Evolutionary conservation across 2,113 vertebrate genomes (phyloP), one percentile per base, ranked within the genome.

Genomic region (Melanotaenia duboulayi): DNA sequence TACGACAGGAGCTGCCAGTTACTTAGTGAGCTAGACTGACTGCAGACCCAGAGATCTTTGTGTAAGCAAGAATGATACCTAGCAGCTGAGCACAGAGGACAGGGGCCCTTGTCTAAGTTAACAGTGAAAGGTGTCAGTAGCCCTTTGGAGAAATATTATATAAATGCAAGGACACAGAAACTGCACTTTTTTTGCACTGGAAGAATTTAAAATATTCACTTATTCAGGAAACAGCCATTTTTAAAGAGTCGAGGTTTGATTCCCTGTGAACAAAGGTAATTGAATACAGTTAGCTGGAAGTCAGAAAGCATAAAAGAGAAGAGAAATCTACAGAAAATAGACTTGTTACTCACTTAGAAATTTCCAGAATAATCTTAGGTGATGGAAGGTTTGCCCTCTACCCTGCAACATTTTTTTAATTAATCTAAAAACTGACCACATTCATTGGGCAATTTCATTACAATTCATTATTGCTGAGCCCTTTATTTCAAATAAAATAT

Each of bases 1-100:
- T 42, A 49, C 67, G 84, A 88, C 76, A 60, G 83, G 60, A 64
- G 70, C 71, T 85, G 70, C 61, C 76, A 80, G 78, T 76, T 76
- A 79, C 62, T 74, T 72, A 66, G 73, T 28, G 55, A 65, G 67
- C 35, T 19, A 0, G 28, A 75, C 22, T 50, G 28, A 75, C 20
- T 50, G 61, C 32, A 78, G 35, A 71, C 56, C 65, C 7, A 39
- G 66, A 66, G 51, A 80, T 71, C 56, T 28, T 63, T 9, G 11
- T 81, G 71, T 83, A 79, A 85, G 75, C 63, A 61, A 54, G 72
- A 78, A n/a, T 51, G 65, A 42, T 35, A 76, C 49, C 75, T 80
- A 76, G 58, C 75, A 80, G 57, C 66, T 81, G 49, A 68, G 62
- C 23, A 68, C 22, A 1, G 13, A 78, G 65, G 70, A 74, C 76